These are phyloP conservation scores for Prietella phreatophila DNA, from an alignment of 2,113 vertebrate species.

Conservation along the genomic window DNA sequence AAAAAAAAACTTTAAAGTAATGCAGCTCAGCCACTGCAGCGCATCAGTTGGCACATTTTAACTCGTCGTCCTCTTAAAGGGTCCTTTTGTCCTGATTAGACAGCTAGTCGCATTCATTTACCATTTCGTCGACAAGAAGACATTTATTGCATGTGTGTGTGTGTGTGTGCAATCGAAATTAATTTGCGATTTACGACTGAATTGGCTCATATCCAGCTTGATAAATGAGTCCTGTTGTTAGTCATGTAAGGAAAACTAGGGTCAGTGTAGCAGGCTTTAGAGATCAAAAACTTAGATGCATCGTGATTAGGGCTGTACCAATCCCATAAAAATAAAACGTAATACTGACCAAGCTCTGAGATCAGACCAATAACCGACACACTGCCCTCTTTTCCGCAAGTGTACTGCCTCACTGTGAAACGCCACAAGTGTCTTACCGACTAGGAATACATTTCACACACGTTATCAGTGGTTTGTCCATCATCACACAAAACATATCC, in stretches of 20 bases:
- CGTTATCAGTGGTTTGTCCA: neutral
- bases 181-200: neutral
- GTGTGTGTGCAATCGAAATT: neutral
- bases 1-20: neutral
- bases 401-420: neutral
- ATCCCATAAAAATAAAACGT: neutral
- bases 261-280: neutral
- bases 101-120: neutral
- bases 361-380: neutral
- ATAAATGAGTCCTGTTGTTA: neutral
- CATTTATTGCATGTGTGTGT: neutral
- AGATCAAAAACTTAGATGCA: neutral
- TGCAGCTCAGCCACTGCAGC: neutral
- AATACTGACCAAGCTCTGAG: neutral
- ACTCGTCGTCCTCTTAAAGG: neutral
- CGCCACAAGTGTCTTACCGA: neutral
- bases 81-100: neutral
- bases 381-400: neutral
- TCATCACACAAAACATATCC: neutral
- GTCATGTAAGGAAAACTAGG: neutral
- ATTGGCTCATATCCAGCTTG: neutral
- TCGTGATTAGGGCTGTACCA: neutral
- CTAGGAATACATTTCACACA: neutral
- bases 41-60: neutral
- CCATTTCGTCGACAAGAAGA: neutral